These are phyloP conservation scores for Nemotelus pantherinus DNA, from an alignment of 2,888 invertebrate species.

Conservation along the genomic window DNA sequence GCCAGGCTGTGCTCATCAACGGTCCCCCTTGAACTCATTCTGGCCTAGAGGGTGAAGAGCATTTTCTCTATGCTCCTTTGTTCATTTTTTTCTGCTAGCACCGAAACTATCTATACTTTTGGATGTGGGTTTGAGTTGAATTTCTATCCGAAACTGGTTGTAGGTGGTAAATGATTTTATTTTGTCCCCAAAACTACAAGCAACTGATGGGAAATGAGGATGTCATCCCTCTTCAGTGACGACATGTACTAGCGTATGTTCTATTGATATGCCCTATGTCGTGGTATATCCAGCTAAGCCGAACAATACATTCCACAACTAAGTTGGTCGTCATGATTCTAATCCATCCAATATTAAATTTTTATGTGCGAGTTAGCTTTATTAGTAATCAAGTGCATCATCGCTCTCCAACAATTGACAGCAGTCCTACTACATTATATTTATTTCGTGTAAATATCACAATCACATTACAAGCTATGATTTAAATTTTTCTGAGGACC, in stretches of 20 bases:
- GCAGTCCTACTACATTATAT: constrained; percentile 8
- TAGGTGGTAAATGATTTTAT: not conserved
- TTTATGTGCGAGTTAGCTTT: not conserved
- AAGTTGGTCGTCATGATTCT: not conserved
- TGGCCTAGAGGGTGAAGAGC: constrained; percentile 34
- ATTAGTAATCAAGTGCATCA: not conserved
- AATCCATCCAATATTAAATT: constrained; percentile 20
- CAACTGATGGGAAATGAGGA: constrained; percentile 34
- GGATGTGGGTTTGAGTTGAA: not conserved
- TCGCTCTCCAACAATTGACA: constrained; percentile 8
- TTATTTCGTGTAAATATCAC: constrained; percentile 3
- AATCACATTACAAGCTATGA: constrained; percentile 2
- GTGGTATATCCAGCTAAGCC: constrained; percentile 21
- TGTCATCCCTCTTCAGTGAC: constrained; percentile 33
- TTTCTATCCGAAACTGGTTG: not conserved
- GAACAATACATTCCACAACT: constrained; percentile 23
- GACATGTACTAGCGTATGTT: not conserved
- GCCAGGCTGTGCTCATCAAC: constrained; percentile 24
- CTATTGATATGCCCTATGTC: not conserved
- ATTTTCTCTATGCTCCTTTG: constrained; percentile 42
- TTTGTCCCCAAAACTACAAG: constrained; percentile 31
- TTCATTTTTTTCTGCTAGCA: constrained; percentile 35
- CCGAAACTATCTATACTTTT: constrained; percentile 36
- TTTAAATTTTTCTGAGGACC: constrained; percentile 5
- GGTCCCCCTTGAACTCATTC: constrained; percentile 31